Evolutionary conservation across 2,888 invertebrate species (phyloP).

Genomic region (Clistopyga incitator): DNA sequence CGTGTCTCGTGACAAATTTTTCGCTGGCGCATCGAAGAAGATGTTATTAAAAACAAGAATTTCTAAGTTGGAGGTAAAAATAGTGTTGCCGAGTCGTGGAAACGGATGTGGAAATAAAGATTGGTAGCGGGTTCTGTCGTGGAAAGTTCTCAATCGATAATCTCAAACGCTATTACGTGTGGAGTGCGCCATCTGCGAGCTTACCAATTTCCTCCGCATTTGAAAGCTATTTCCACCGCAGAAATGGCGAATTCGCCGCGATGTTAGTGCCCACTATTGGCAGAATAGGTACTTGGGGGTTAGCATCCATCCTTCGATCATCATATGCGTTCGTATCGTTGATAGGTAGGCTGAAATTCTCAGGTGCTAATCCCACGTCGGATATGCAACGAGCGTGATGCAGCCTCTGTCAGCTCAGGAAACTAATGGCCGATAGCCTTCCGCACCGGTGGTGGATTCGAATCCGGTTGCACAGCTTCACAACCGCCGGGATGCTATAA

Average conservation of each 20-base stretch:
- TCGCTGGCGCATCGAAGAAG: too few relatives aligned
- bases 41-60: too few relatives aligned
- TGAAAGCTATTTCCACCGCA: slow-evolving; percentile 54
- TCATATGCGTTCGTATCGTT: slow-evolving; percentile 42
- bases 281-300: neutral
- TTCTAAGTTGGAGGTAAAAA: neutral
- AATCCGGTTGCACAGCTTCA: slow-evolving; percentile 51
- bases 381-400: slow-evolving; percentile 71
- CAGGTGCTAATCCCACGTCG: slow-evolving; percentile 73
- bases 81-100: neutral
- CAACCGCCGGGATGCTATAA: slow-evolving; percentile 17
- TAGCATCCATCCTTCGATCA: slow-evolving; percentile 40
- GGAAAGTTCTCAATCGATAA: slow-evolving; percentile 15
- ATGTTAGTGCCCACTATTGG: slow-evolving; percentile 7
- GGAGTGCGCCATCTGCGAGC: slow-evolving; percentile 4
- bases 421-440: slow-evolving; percentile 78
- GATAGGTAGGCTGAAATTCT: slow-evolving; percentile 67
- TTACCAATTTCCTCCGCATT: slow-evolving; percentile 60
- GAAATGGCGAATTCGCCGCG: slow-evolving; percentile 35
- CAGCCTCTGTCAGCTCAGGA: slow-evolving; percentile 72
- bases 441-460: slow-evolving; percentile 69
- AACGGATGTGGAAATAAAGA: neutral
- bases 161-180: slow-evolving; percentile 35
- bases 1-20: too few relatives aligned
- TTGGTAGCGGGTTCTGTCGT: neutral